A percentile compares a stretch with the other conserved stretches of the same genome.
Conservation (phyloP, 2,797 vertebrate genomes). For the Clamator glandarius region DNA sequence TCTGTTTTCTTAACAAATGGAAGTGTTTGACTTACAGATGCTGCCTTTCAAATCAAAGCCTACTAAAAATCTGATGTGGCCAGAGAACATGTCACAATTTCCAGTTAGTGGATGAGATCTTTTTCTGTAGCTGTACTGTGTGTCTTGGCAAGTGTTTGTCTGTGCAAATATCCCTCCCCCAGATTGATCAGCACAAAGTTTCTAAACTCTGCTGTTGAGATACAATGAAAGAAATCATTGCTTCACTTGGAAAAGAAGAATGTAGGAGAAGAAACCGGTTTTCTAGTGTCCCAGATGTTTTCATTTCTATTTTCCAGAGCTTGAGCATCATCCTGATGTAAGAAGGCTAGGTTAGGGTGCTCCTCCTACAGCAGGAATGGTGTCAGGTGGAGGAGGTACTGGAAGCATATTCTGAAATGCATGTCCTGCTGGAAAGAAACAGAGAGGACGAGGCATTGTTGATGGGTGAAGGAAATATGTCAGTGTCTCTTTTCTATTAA, state of each 20-base stretch:
- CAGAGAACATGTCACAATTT: conserved; percentile 11
- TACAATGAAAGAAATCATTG: neutral
- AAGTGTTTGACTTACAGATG: conserved; percentile 28
- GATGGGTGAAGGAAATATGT: neutral
- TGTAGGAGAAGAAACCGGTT: neutral
- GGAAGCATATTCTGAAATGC: neutral
- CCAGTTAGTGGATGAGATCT: neutral
- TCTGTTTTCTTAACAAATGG: conserved; percentile 43
- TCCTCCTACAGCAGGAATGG: accelerated
- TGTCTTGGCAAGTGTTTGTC: conserved; percentile 13
- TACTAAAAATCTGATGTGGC: conserved; percentile 2
- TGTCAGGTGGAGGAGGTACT: neutral
- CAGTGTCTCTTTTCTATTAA: neutral
- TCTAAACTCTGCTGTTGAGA: neutral
- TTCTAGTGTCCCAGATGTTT: neutral
- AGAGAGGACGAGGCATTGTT: neutral
- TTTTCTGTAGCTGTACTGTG: neutral
- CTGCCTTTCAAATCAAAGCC: conserved; percentile 38
- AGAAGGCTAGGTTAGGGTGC: neutral
- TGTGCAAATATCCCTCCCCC: neutral
- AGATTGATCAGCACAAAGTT: neutral
- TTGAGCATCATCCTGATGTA: neutral
- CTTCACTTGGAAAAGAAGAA: neutral
- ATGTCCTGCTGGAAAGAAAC: neutral
- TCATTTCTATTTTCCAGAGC: neutral